Percentiles rank a stretch among this genome's conserved stretches.
These are phyloP conservation scores for Pangasianodon gigas DNA, from an alignment of 2,113 vertebrate species.

Conservation along the genomic window DNA sequence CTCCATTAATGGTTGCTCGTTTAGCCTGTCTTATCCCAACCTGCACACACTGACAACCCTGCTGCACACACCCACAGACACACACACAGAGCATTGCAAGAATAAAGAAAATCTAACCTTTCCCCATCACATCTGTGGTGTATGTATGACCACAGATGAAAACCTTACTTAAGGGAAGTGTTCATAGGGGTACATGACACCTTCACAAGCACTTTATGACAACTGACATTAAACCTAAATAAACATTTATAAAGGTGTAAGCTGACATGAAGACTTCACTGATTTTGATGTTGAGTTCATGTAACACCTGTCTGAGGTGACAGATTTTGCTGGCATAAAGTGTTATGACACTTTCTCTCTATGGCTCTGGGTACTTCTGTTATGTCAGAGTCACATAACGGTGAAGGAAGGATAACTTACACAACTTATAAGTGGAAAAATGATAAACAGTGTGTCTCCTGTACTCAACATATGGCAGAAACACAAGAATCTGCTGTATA, in stretches of 20 bases:
- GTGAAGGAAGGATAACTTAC: neutral
- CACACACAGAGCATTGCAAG: constrained; percentile 22
- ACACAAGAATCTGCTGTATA: neutral
- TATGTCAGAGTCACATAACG: neutral
- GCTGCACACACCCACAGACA: constrained; percentile 53
- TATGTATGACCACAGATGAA: neutral
- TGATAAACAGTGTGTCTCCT: neutral
- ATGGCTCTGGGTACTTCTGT: neutral
- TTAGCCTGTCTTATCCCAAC: constrained; percentile 27
- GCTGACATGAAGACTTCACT: constrained; percentile 1
- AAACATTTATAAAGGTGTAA: constrained; percentile 15
- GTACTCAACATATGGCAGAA: neutral
- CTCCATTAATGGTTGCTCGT: constrained; percentile 42
- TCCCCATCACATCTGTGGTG: neutral
- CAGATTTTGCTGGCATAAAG: neutral
- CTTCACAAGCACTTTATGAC: neutral
- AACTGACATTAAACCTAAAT: constrained; percentile 3
- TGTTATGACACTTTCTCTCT: constrained; percentile 8
- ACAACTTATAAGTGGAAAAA: neutral
- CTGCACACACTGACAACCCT: constrained; percentile 20
- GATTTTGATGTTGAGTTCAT: constrained; percentile 15
- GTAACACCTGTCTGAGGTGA: constrained; percentile 10
- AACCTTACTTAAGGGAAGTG: neutral
- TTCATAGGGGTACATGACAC: neutral
- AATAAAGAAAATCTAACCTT: constrained; percentile 44